Percentiles rank a stretch among this genome's conserved stretches.
Evolutionary conservation across 2,797 vertebrate genomes (phyloP).

Genomic region (Pseudocheirus occidentalis): DNA sequence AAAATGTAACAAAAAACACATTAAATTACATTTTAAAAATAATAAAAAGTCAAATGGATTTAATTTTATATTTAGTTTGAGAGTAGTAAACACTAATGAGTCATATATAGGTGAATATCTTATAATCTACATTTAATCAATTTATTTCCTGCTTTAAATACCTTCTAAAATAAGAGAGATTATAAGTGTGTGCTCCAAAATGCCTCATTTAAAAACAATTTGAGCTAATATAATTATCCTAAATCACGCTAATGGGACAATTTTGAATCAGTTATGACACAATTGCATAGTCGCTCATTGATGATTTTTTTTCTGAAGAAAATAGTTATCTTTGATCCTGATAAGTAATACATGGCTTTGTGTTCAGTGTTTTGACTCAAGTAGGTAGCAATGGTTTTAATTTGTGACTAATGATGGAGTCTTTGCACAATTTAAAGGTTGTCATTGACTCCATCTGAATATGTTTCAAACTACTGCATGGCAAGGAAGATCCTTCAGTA

Average conservation of each 20-base stretch:
- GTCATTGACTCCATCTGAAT: conserved; percentile 28
- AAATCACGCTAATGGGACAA: conserved; percentile 80
- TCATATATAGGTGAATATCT: conserved; percentile 40
- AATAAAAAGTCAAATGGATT: not conserved
- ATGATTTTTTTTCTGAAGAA: conserved; percentile 76
- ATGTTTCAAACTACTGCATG: not conserved
- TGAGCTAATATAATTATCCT: conserved; percentile 73
- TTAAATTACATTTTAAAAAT: not conserved
- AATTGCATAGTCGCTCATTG: conserved; percentile 76
- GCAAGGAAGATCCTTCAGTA: not conserved
- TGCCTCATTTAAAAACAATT: conserved; percentile 78
- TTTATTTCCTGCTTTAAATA: conserved; percentile 69
- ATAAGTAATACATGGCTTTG: not conserved
- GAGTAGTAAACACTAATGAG: not conserved
- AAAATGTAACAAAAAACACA: not conserved
- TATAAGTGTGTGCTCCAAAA: conserved; percentile 61
- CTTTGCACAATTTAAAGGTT: conserved; percentile 22
- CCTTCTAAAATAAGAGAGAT: conserved; percentile 78
- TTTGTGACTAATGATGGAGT: conserved; percentile 45
- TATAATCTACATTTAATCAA: conserved; percentile 48
- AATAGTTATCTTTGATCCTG: conserved; percentile 70
- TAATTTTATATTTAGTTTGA: conserved; percentile 5
- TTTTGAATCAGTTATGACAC: conserved; percentile 79
- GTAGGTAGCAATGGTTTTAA: conserved; percentile 40
- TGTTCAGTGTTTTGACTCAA: conserved; percentile 43